Base-by-base conservation (phyloP, 1,140 invertebrate species). In the Coelopa frigida region DNA sequence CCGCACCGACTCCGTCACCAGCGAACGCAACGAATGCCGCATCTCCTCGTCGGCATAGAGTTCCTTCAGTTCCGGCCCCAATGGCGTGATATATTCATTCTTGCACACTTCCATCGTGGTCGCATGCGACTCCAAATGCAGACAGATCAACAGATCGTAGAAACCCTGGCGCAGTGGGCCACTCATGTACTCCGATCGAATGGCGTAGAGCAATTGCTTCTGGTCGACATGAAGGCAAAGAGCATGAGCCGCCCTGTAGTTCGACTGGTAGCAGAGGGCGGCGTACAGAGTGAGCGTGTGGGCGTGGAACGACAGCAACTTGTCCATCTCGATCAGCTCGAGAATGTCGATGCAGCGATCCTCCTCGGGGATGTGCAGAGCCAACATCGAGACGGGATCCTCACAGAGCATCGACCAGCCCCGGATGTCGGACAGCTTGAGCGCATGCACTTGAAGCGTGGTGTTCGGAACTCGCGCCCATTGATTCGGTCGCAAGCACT, bases 331-430 rank as follows among this genome's bases (percentile, higher is more conserved):
- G 49, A 98, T 98, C 15, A 99, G 75, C 72, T 99, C 97, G 18
- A 99, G 68, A 42, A 99, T 90, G 70, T 99, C 96, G 33, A 98
- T 92, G 63, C 94, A 97, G 23, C 94, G 78, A 58, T 99, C 94
- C 68, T 98, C 94, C 76, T 99, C 97, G 49, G 97, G 96, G 59
- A 99, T 93, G 68, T 99, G 94, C 21, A 99, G 75, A 12, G 94
- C 94, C 37, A 99, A 71, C 89, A 98, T 98, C 0, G 91, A 91
- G 11, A 99, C 88, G 1, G 93, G 84, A 64, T 98, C 94, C 72
- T 99, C 95, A 72, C 92, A 97, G 0, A 99, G 74, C 85, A 99
- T 95, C 46, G 91, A 96, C 96, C 96, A 99, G 41, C 94, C 95
- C 46, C 95, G 75, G 42, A 97, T 89, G 55, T 98, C 95, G 0